Evolutionary conservation across 2,888 invertebrate genomes (phyloP), one percentile per base, ranked within the genome.

Genomic region (Ferrisia virgata): DNA sequence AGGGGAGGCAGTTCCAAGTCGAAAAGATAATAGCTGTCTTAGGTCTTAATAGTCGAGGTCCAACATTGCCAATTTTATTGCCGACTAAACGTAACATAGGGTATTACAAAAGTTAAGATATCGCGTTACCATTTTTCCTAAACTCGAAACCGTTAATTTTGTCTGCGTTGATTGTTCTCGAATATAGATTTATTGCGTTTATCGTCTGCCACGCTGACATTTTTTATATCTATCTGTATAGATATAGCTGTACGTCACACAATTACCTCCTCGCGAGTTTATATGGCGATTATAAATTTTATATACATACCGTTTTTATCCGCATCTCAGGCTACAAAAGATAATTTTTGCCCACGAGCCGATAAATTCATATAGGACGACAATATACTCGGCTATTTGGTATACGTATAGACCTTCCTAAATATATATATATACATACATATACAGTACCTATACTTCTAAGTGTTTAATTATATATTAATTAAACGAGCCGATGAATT

Each of bases 41-140:
- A 36, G 36, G 72, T 76, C 72, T 76, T 76, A 76, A 76, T 76
- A 76, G 72, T 76, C 72, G 72, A 76, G 72, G 72, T 76, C 72
- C 72, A 76, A 76, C 72, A 76, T 76, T 76, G 72, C 72, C 72
- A 76, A 76, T 76, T 76, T 76, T 76, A 76, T 76, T 36, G 36
- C 72, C 72, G 36, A 76, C 33, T 2, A 18, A n/a, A n/a, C n/a
- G n/a, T n/a, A n/a, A 36, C 18, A 36, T 76, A 76, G 72, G 72
- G 72, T 36, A 76, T 76, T 76, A 36, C 36, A 28, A 36, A 76
- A 76, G 36, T 76, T n/a, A 36, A 28, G 72, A 36, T 76, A 76
- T 76, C 72, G 72, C 22, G 72, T 76, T 76, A 76, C 72, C 33
- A 22, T 76, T 76, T n/a, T 76, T 36, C 18, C 18, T 11, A 36